Percentiles rank a stretch among this genome's conserved stretches.
Evolutionary conservation across 2,888 invertebrate genomes (phyloP).

Genomic region (Tipula lateralis): DNA sequence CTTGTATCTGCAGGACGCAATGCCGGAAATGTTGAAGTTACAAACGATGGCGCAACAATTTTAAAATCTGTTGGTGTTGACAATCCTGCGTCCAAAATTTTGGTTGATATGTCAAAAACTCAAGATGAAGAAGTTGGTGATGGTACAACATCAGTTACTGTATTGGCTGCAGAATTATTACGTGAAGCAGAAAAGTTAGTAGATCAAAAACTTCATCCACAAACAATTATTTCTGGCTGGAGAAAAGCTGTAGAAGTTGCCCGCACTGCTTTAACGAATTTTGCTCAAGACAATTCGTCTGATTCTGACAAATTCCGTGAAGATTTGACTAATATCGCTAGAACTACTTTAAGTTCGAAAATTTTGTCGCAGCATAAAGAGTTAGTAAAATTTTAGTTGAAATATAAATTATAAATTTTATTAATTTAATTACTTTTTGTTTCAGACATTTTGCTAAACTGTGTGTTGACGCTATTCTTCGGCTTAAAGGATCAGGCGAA

Average conservation of each 20-base stretch:
- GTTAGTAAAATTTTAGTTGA: constrained; percentile 48
- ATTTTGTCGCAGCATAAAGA: constrained; percentile 97
- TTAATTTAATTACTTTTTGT: not conserved
- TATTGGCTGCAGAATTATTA: constrained; percentile 81
- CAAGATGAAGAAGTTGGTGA: constrained; percentile 99
- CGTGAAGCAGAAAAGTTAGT: constrained; percentile 93
- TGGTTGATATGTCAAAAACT: constrained; percentile 97
- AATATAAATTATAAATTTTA: not conserved
- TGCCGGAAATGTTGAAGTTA: constrained; percentile 85
- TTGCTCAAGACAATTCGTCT: constrained; percentile 77
- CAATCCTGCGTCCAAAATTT: constrained; percentile 97
- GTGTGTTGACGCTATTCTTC: constrained; percentile 90
- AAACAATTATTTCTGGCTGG: constrained; percentile 96
- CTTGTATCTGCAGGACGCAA: constrained; percentile 74
- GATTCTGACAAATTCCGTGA: constrained; percentile 72
- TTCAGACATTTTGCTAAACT: constrained; percentile 81
- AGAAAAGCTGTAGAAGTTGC: constrained; percentile 82
- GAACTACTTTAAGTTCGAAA: constrained; percentile 96
- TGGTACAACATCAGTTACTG: constrained; percentile 99
- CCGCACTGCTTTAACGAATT: constrained; percentile 69
- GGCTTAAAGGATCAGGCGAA: constrained; percentile 93
- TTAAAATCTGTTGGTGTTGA: constrained; percentile 93
- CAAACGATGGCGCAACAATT: constrained; percentile 99
- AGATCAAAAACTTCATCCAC: constrained; percentile 93
- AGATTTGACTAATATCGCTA: constrained; percentile 93